A percentile compares a stretch with the other conserved stretches of the same genome.
Evolutionary conservation across 2,113 vertebrate genomes (phyloP).

Genomic region (Cepphus grylle): DNA sequence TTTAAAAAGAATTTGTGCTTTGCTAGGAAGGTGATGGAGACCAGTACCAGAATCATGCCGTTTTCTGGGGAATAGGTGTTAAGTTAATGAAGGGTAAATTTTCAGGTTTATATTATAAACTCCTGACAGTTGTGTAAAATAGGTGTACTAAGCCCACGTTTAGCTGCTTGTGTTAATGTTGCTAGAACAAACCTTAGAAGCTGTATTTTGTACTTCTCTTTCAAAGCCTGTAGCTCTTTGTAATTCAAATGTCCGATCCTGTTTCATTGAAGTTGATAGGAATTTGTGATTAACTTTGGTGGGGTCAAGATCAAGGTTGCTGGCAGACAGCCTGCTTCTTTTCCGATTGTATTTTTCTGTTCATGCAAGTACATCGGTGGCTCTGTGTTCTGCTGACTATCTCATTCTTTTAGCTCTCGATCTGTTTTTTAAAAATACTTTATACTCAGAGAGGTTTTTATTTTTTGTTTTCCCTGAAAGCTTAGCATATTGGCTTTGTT

Average conservation of each 20-base stretch:
- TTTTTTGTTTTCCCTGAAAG: neutral
- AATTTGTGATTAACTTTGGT: slow-evolving; percentile 15
- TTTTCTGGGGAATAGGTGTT: neutral
- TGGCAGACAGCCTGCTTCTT: neutral
- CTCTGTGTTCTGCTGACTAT: neutral
- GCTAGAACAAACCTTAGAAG: neutral
- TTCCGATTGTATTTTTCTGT: slow-evolving; percentile 33
- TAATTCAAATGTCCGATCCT: neutral
- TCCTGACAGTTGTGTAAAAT: neutral
- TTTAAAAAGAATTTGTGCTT: neutral
- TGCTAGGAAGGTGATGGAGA: neutral
- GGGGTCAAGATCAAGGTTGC: neutral
- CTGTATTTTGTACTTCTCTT: neutral
- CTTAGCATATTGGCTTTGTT: neutral
- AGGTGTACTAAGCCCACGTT: neutral
- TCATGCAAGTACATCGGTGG: neutral
- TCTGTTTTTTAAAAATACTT: neutral
- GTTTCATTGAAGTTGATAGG: neutral
- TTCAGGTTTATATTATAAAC: neutral
- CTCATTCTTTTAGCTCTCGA: neutral
- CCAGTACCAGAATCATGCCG: neutral
- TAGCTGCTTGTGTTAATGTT: neutral
- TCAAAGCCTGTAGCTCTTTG: neutral
- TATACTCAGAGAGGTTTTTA: neutral
- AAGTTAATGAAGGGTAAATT: neutral